Percentiles rank a stretch among this genome's conserved stretches.
Conservation (phyloP, 2,797 vertebrate species). For the Cuculus canorus region DNA sequence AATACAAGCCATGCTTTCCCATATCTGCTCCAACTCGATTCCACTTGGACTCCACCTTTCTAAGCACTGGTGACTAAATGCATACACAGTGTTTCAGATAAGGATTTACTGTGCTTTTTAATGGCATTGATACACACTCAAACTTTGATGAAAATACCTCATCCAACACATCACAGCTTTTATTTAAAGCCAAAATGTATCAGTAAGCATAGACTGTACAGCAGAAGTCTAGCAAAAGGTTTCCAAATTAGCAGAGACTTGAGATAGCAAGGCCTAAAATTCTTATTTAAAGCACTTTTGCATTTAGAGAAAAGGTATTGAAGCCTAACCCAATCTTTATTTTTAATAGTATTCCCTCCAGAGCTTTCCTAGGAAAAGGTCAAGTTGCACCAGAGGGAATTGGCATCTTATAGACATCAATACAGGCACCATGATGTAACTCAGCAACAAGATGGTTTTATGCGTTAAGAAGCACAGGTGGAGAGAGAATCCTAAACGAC, state of each 20-base stretch:
- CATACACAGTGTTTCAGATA: background rate
- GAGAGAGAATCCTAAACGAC: background rate
- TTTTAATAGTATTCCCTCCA: background rate
- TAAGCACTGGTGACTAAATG: background rate
- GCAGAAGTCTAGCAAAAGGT: background rate
- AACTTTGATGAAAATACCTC: background rate
- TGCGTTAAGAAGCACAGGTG: background rate
- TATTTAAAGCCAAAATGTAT: background rate
- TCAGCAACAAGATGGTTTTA: accelerated
- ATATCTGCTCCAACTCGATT: background rate
- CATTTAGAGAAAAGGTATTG: background rate
- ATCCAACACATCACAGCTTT: background rate
- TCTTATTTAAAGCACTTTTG: background rate
- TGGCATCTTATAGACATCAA: background rate
- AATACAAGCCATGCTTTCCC: background rate
- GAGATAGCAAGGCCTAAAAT: background rate
- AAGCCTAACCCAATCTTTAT: background rate
- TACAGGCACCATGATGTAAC: background rate
- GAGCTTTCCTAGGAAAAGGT: background rate
- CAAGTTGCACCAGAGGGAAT: background rate
- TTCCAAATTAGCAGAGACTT: background rate
- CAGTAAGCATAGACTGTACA: background rate
- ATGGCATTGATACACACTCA: background rate
- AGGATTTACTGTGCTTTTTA: background rate
- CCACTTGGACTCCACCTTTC: background rate